Conservation (phyloP, 2,113 vertebrate species). For the Rafetus swinhoei region DNA sequence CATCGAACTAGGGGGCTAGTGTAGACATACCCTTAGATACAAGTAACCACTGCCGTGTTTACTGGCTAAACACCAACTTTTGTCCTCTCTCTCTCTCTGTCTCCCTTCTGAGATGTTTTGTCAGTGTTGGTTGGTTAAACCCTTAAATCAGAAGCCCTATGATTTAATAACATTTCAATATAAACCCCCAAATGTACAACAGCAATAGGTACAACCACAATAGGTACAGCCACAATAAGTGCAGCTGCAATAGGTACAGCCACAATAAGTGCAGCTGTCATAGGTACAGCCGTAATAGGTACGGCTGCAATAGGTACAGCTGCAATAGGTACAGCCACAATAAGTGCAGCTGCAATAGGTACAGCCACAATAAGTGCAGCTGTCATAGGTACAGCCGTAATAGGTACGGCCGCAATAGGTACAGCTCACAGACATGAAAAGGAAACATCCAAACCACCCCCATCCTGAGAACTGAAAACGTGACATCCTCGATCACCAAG, state of each 20-base stretch:
- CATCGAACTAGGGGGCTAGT: neutral
- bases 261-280: too few relatives aligned
- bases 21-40: neutral
- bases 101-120: neutral
- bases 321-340: too few relatives aligned
- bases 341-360: too few relatives aligned
- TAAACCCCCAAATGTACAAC: too few relatives aligned
- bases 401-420: neutral
- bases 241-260: too few relatives aligned
- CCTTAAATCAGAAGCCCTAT: neutral
- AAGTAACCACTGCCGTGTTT: neutral
- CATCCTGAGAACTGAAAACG: neutral
- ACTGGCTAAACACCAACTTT: neutral
- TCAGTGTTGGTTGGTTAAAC: neutral
- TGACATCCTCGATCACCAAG: accelerated
- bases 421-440: neutral
- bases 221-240: too few relatives aligned
- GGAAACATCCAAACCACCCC: neutral
- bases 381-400: too few relatives aligned
- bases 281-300: too few relatives aligned
- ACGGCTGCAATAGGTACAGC: too few relatives aligned
- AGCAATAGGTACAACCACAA: too few relatives aligned
- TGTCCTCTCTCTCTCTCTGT: neutral
- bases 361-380: too few relatives aligned
- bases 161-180: neutral